A percentile compares a stretch with the other conserved stretches of the same genome.
Evolutionary conservation across 2,797 vertebrate species (phyloP).

Genomic region (Ciconia nigra): DNA sequence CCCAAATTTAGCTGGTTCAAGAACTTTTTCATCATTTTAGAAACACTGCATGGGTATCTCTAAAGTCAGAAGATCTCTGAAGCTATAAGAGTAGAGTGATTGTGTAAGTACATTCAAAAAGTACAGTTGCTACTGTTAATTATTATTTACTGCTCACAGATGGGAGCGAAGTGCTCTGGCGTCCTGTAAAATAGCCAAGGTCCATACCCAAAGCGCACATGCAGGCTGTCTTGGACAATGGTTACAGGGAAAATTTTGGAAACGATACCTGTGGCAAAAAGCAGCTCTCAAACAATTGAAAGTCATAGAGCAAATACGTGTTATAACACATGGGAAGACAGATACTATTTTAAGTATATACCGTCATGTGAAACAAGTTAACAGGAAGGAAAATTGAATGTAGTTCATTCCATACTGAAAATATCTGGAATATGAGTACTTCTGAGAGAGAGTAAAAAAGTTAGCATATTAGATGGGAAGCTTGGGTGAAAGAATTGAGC

Average conservation of each 20-base stretch:
- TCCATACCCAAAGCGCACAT: background rate
- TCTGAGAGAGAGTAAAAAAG: background rate
- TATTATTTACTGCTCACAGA: background rate
- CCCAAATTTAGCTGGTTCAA: background rate
- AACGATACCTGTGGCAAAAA: background rate
- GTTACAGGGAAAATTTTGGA: background rate
- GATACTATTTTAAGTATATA: background rate
- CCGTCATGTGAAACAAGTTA: background rate
- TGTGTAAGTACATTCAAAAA: background rate
- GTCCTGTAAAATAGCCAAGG: background rate
- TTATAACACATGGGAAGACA: background rate
- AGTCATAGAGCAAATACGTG: background rate
- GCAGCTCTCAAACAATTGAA: background rate
- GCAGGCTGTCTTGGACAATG: background rate
- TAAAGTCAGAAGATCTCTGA: background rate
- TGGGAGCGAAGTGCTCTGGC: conserved; percentile 3
- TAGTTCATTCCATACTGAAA: background rate
- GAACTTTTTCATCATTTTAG: background rate
- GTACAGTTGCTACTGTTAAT: background rate
- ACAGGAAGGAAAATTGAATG: background rate
- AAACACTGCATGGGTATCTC: background rate
- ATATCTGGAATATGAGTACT: background rate
- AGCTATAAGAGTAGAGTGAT: background rate
- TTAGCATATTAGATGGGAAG: background rate
- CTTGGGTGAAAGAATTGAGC: background rate